phyloP scores from a whole-genome alignment of 2,888 invertebrate genomes.

The Polydrusus cervinus region DNA sequence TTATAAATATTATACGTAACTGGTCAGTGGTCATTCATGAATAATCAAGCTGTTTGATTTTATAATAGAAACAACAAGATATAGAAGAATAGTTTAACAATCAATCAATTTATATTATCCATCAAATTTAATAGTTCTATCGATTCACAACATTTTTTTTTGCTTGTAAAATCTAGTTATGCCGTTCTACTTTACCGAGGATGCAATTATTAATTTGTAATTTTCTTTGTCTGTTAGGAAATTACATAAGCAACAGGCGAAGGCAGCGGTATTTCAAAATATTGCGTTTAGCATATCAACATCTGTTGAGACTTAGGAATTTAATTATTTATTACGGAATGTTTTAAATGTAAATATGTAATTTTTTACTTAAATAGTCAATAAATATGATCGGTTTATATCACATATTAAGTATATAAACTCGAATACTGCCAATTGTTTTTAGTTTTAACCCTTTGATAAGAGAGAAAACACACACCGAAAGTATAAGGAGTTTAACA shows the following conservation, averaged over 20 bases:
- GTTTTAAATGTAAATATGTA: neutral
- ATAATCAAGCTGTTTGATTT: no score
- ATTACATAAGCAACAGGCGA: conserved; percentile 22
- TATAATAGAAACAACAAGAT: no score
- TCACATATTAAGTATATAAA: no score
- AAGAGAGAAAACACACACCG: no score
- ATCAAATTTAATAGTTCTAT: neutral
- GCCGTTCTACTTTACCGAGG: conserved; percentile 24
- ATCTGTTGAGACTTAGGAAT: conserved; percentile 19
- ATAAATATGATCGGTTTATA: no score
- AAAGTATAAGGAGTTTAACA: no score
- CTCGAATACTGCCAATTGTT: no score
- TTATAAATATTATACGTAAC: no score
- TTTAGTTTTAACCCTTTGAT: no score
- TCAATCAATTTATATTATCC: neutral
- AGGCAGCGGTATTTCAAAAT: conserved; percentile 15
- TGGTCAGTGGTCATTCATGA: no score
- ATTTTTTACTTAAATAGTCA: neutral
- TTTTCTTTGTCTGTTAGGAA: conserved; percentile 32
- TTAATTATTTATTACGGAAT: conserved; percentile 13
- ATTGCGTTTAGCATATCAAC: conserved; percentile 32
- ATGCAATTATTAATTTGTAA: conserved; percentile 11
- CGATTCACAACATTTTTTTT: neutral
- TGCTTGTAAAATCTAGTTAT: neutral
- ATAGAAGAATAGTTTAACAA: neutral